phyloP scores from a whole-genome alignment of 2,113 vertebrate species.

The Phaethornis superciliosus region DNA sequence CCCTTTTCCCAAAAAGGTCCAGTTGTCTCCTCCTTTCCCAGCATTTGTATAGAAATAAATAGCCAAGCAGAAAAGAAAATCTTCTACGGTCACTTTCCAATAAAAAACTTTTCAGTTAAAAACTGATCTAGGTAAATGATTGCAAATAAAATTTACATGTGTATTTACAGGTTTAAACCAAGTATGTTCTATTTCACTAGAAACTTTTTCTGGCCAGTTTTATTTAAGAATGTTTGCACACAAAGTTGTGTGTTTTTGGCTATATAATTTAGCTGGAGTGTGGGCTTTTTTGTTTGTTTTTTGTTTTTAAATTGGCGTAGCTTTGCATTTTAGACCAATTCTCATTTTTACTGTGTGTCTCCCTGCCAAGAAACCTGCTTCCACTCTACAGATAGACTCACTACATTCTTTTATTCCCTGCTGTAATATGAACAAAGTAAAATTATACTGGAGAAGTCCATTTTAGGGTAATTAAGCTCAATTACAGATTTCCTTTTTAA shows the following conservation, averaged over 20 bases:
- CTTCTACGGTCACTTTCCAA: not conserved
- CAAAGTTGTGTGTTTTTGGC: not conserved
- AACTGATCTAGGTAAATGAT: not conserved
- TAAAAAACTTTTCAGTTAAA: not conserved
- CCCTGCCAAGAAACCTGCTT: conserved; percentile 43
- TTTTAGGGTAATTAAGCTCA: not conserved
- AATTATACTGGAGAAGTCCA: conserved; percentile 13
- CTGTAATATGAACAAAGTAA: conserved; percentile 8
- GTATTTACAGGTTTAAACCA: not conserved
- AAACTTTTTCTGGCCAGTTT: not conserved
- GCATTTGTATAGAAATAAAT: not conserved
- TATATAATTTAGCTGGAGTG: not conserved
- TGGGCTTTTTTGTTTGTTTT: not conserved
- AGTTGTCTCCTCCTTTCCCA: not conserved
- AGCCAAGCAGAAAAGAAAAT: not conserved
- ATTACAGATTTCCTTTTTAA: conserved; percentile 41
- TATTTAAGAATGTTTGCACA: not conserved
- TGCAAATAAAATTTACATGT: not conserved
- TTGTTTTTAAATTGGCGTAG: conserved; percentile 5
- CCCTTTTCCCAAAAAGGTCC: not conserved
- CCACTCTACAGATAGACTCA: not conserved
- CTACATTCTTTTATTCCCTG: conserved; percentile 36
- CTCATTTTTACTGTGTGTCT: not conserved
- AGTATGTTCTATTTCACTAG: not conserved
- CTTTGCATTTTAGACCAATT: conserved; percentile 12